Base-by-base conservation (phyloP, 64 coral and sea anemone species). In the Dendronephthya gigantea region DNA sequence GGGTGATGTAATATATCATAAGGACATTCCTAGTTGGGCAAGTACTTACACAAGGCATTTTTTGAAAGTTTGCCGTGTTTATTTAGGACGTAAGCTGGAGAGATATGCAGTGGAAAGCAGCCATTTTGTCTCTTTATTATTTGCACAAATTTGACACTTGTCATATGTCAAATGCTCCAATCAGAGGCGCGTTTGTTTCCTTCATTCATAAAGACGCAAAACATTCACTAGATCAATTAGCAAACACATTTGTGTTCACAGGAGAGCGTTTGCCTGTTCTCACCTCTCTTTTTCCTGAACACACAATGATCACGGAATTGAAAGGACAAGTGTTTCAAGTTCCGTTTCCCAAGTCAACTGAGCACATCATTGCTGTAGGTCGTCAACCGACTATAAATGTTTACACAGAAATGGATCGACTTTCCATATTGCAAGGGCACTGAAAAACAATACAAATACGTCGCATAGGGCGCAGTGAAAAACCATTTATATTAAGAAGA, bases 181-280 rank as follows among this genome's bases (percentile, higher is more conserved):
- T 79, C 72, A 79, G 13, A 79, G 36, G 34, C 58, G 36, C 72
- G 4, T 62, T 62, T 79, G 72, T 79, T 79, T 79, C 29, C 72
- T 79, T 79, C 1, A 35, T 79, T 79, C 72, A 79, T 79, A 33
- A 79, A 36, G 32, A 17, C 14, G 32, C 30, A 79, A 29, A 33
- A 29, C 29, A 79, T 79, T 79, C 72, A 79, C 32, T 79, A 79
- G 72, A 79, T 79, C 72, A 79, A 79, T 79, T 79, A 79, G 72
- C 72, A 79, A 79, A 79, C 32, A 79, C 72, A 34, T 79, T 79
- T 79, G 36, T 16, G 32, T 79, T 79, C 36, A 39, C 72, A 34
- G 72, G 72, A 79, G 58, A 66, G 58, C 58, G 19, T 66, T 66
- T 30, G 72, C 72, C 72, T 79, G 72, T 79, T 79, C 72, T 79